phyloP scores from a whole-genome alignment of 2,113 vertebrate species.

The Poicephalus gulielmi region DNA sequence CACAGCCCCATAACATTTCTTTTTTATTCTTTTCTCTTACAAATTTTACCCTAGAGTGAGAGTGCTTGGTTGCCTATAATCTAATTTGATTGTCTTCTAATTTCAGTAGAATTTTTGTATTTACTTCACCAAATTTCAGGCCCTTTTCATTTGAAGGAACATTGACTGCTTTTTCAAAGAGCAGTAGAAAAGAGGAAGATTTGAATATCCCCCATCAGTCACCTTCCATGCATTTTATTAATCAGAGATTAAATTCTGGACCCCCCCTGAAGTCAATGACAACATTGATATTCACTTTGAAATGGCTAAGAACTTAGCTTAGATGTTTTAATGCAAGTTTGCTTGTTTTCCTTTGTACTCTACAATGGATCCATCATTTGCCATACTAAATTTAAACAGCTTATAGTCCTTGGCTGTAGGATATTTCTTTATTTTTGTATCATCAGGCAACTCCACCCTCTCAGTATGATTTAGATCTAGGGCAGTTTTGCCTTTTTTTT shows the following conservation, averaged over 20 bases:
- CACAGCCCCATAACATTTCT: background rate
- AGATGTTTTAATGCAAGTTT: background rate
- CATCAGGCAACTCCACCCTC: background rate
- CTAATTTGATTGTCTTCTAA: background rate
- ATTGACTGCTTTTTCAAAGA: background rate
- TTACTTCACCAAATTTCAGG: background rate
- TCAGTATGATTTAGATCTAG: constrained; percentile 12
- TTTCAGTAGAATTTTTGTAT: background rate
- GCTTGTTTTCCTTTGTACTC: background rate
- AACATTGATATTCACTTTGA: background rate
- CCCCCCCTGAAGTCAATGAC: background rate
- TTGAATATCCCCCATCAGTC: background rate
- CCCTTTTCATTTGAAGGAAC: background rate
- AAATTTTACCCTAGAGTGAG: background rate
- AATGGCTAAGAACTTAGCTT: background rate
- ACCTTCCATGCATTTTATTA: background rate
- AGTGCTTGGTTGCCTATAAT: background rate
- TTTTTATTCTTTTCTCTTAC: background rate
- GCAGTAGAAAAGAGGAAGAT: background rate
- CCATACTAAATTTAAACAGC: background rate
- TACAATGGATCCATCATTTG: background rate
- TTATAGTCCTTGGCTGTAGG: background rate
- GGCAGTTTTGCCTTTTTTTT: constrained; percentile 24
- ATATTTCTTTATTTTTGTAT: constrained; percentile 8
- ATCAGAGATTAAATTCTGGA: background rate